phyloP scores from a whole-genome alignment of 2,888 invertebrate genomes.

The Drosophila infuscata region DNA sequence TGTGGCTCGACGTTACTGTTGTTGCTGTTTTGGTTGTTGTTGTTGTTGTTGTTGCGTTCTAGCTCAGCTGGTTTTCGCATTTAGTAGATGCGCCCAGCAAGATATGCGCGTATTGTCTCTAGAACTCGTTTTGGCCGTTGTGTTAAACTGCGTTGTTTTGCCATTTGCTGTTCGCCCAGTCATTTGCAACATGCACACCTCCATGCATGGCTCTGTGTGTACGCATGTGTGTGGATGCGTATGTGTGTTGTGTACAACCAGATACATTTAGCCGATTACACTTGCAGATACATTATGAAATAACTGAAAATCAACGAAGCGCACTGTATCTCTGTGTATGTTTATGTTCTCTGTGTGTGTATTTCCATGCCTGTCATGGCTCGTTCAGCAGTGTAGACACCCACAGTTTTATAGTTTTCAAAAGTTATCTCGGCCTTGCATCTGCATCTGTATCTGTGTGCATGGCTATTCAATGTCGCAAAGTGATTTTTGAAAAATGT shows the following conservation, averaged over 20 bases:
- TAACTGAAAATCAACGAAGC: slow-evolving; percentile 73
- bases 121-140: slow-evolving; percentile 62
- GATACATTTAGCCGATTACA: slow-evolving; percentile 71
- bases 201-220: slow-evolving; percentile 40
- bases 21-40: slow-evolving; percentile 2
- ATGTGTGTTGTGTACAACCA: slow-evolving; percentile 26
- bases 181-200: slow-evolving; percentile 78
- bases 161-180: slow-evolving; percentile 68
- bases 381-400: slow-evolving; percentile 62
- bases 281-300: slow-evolving; percentile 73
- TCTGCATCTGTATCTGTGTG: slow-evolving; percentile 11
- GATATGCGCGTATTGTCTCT: slow-evolving; percentile 66
- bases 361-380: slow-evolving; percentile 64
- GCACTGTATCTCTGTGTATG: slow-evolving; percentile 44
- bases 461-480: slow-evolving; percentile 38
- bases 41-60: slow-evolving; percentile 54
- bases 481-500: slow-evolving; percentile 28
- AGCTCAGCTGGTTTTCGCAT: slow-evolving; percentile 76
- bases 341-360: slow-evolving; percentile 7
- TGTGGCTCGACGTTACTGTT: slow-evolving; percentile 28
- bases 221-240: slow-evolving; percentile 34
- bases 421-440: slow-evolving; percentile 39
- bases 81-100: slow-evolving; percentile 63
- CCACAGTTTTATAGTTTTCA: slow-evolving; percentile 24
- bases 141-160: slow-evolving; percentile 17